A percentile compares a stretch with the other conserved stretches of the same genome.
Evolutionary conservation across 2,113 vertebrate genomes (phyloP).

Genomic region (Sprattus sprattus): DNA sequence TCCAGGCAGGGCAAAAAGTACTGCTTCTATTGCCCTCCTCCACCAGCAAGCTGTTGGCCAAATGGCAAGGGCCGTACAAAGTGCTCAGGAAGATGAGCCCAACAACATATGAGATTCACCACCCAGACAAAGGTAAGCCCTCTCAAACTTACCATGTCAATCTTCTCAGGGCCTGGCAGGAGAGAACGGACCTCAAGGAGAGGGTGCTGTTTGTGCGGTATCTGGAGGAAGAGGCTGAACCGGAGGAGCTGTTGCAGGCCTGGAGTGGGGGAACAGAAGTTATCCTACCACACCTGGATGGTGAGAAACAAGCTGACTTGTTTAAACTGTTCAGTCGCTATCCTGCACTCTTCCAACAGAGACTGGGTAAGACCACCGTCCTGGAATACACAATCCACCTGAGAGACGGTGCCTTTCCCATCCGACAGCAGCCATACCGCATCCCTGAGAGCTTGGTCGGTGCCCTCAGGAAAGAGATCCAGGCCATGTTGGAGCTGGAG

Average conservation of each 20-base stretch:
- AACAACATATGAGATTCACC: background rate
- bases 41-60: conserved; percentile 8
- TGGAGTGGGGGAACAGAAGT: background rate
- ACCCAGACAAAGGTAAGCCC: background rate
- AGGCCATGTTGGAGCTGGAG: background rate
- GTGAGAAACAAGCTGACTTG: background rate
- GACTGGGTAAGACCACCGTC: background rate
- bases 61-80: conserved; percentile 12
- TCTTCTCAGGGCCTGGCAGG: conserved; percentile 12
- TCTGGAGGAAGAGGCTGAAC: background rate
- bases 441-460: conserved; percentile 10
- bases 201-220: background rate
- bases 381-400: conserved; percentile 8
- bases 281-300: background rate
- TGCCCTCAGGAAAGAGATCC: background rate
- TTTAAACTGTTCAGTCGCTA: background rate
- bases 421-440: background rate
- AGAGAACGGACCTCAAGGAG: background rate
- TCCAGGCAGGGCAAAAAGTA: conserved; percentile 15
- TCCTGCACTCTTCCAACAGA: background rate
- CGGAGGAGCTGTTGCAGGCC: background rate
- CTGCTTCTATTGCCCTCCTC: conserved; percentile 10
- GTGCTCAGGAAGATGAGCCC: background rate
- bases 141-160: conserved; percentile 23
- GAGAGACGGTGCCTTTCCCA: background rate